These are phyloP conservation scores for Hymenopus coronatus DNA, from an alignment of 2,888 invertebrate species.

Conservation along the genomic window DNA sequence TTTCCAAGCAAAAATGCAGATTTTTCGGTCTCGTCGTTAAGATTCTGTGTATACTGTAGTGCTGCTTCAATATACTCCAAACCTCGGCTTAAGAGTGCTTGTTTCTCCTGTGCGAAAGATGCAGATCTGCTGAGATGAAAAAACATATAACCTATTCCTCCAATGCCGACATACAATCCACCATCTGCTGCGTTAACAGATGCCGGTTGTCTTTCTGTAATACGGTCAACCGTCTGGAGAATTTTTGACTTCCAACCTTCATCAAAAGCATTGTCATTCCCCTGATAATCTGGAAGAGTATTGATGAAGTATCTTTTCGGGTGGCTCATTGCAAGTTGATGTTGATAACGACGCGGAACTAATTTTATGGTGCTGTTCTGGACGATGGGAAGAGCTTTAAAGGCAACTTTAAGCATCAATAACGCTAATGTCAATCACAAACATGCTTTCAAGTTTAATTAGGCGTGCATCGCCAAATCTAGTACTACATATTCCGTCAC, in stretches of 20 bases:
- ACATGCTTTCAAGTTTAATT: too few species aligned
- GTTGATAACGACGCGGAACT: background rate
- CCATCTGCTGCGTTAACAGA: constrained; percentile 50
- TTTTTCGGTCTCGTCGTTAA: constrained; percentile 53
- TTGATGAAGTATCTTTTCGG: constrained; percentile 29
- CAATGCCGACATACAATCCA: constrained; percentile 67
- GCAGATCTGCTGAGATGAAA: constrained; percentile 63
- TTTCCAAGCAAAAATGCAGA: constrained; percentile 76
- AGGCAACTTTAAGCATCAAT: too few species aligned
- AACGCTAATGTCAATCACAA: too few species aligned
- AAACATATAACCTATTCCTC: constrained; percentile 74
- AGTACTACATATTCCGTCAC: too few species aligned
- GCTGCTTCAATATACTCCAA: constrained; percentile 62
- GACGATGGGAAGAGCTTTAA: background rate
- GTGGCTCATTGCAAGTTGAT: background rate
- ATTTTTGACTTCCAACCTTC: constrained; percentile 18
- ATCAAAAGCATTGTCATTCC: background rate
- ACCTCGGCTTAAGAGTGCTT: constrained; percentile 56
- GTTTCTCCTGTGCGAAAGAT: constrained; percentile 48
- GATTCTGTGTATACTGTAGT: constrained; percentile 52
- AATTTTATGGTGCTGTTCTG: background rate
- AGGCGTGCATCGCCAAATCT: too few species aligned
- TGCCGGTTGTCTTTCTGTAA: constrained; percentile 41
- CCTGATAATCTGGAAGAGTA: constrained; percentile 14
- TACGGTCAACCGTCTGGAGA: constrained; percentile 2